phyloP scores from a whole-genome alignment of 2,797 vertebrate genomes.

The Artibeus jamaicensis region DNA sequence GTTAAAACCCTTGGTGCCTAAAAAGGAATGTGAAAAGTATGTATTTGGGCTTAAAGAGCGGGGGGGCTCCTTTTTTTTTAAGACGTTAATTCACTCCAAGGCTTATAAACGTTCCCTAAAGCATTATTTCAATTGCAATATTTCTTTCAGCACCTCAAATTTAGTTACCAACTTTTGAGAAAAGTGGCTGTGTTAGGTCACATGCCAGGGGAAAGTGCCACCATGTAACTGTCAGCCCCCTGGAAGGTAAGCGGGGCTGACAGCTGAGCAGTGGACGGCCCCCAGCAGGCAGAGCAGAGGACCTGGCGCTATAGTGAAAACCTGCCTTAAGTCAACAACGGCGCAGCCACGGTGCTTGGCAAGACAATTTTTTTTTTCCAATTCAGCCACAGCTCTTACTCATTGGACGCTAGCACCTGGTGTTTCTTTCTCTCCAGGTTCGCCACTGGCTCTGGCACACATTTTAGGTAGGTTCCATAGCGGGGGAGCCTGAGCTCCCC shows the following conservation, averaged over 20 bases:
- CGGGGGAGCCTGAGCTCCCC: neutral
- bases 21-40: slow-evolving; percentile 77
- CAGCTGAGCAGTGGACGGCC: slow-evolving; percentile 69
- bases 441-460: slow-evolving; percentile 31
- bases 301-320: slow-evolving; percentile 69
- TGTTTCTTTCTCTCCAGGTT: slow-evolving; percentile 62
- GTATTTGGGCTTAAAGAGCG: slow-evolving; percentile 78
- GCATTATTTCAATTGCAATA: slow-evolving; percentile 81
- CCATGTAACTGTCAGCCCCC: slow-evolving; percentile 37
- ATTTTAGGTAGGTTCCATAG: neutral
- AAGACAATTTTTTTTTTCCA: neutral
- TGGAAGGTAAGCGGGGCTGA: slow-evolving; percentile 52
- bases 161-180: slow-evolving; percentile 68
- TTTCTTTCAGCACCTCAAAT: slow-evolving; percentile 87
- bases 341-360: neutral
- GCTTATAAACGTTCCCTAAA: slow-evolving; percentile 78
- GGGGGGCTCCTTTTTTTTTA: neutral
- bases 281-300: slow-evolving; percentile 56
- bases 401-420: slow-evolving; percentile 76
- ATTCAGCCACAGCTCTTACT: slow-evolving; percentile 52
- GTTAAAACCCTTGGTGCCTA: slow-evolving; percentile 81
- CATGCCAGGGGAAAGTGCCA: slow-evolving; percentile 41
- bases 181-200: slow-evolving; percentile 65
- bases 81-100: slow-evolving; percentile 81
- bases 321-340: slow-evolving; percentile 48